phyloP scores from a whole-genome alignment of 2,888 invertebrate genomes.

The Calameuta idolon region DNA sequence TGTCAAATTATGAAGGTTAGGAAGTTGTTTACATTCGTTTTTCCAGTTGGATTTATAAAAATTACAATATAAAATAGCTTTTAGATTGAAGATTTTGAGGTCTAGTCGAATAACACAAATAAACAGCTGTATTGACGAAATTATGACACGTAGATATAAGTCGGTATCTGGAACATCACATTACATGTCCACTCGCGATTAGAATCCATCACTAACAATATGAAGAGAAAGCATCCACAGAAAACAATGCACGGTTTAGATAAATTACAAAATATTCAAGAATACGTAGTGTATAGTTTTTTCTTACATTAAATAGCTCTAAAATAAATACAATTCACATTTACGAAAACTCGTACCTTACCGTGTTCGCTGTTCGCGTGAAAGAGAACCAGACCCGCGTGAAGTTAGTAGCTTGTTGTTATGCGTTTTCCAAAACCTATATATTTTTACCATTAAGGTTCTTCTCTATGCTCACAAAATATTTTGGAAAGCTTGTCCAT shows the following conservation, averaged over 20 bases:
- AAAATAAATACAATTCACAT: slow-evolving; percentile 29
- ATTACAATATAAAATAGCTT: neutral
- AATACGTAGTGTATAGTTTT: slow-evolving; percentile 23
- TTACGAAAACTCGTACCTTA: slow-evolving; percentile 46
- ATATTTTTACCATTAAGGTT: neutral
- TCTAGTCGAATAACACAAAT: neutral
- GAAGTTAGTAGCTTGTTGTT: neutral
- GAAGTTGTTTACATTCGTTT: neutral
- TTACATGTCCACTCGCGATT: slow-evolving; percentile 11
- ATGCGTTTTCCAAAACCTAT: neutral
- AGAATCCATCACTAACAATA: slow-evolving; percentile 34
- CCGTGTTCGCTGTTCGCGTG: slow-evolving; percentile 43
- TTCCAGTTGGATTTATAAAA: neutral
- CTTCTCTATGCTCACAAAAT: neutral
- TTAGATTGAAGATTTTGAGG: neutral
- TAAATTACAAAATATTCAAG: slow-evolving; percentile 7
- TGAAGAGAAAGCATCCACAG: slow-evolving; percentile 25
- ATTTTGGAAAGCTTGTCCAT: neutral
- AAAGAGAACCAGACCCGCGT: slow-evolving; percentile 36
- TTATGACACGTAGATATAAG: slow-evolving; percentile 1
- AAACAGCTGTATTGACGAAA: slow-evolving; percentile 20
- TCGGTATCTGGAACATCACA: slow-evolving; percentile 15
- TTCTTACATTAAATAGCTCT: neutral
- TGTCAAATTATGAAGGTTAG: neutral
- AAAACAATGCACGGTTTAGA: slow-evolving; percentile 23